Evolutionary conservation across 2,113 vertebrate species (phyloP).

Genomic region (Phyllostomus hastatus): DNA sequence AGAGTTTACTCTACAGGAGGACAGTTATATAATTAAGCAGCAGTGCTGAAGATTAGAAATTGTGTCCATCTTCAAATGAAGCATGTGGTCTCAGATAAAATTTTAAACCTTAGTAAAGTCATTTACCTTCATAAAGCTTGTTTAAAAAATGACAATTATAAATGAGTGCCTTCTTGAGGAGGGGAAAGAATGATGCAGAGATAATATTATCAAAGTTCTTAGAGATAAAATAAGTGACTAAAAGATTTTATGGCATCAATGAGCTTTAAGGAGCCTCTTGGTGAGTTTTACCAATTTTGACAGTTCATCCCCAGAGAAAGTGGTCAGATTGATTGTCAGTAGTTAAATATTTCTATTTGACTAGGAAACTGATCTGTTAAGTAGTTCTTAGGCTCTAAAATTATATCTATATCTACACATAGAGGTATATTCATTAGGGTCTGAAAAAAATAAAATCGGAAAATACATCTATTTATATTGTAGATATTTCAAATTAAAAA

Average conservation of each 20-base stretch:
- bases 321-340: not conserved
- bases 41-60: not conserved
- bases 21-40: not conserved
- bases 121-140: not conserved
- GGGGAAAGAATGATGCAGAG: not conserved
- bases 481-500: not conserved
- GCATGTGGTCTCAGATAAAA: not conserved
- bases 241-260: not conserved
- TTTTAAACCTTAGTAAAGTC: not conserved
- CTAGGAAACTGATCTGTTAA: not conserved
- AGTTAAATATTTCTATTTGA: not conserved
- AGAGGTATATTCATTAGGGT: not conserved
- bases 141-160: not conserved
- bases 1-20: not conserved
- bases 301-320: not conserved
- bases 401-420: not conserved
- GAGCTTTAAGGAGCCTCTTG: not conserved
- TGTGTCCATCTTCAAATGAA: not conserved
- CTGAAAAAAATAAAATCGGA: not conserved
- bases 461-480: not conserved
- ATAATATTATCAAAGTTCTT: not conserved
- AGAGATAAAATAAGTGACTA: not conserved
- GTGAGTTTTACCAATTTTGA: not conserved
- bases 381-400: not conserved
- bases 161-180: not conserved